These are phyloP conservation scores for Chionis minor DNA, from an alignment of 2,113 vertebrate species.

Conservation along the genomic window DNA sequence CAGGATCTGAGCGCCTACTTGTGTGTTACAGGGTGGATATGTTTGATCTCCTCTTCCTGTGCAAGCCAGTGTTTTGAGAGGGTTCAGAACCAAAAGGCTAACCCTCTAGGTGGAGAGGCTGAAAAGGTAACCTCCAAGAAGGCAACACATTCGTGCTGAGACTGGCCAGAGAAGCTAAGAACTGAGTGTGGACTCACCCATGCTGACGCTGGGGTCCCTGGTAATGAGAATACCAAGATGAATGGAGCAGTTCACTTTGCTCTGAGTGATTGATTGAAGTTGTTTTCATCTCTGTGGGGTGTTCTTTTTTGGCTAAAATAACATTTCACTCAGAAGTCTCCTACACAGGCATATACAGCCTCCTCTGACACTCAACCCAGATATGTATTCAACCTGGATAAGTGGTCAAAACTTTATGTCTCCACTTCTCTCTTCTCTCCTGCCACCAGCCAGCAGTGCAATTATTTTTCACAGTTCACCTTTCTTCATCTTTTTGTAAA, in stretches of 20 bases:
- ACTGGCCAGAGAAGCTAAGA: not conserved
- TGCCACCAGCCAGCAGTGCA: not conserved
- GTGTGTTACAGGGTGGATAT: not conserved
- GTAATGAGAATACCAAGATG: not conserved
- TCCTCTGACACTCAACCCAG: not conserved
- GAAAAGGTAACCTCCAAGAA: not conserved
- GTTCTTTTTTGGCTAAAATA: constrained; percentile 10
- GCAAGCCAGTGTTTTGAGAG: not conserved
- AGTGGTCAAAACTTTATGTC: not conserved
- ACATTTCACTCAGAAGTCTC: not conserved
- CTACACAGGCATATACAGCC: not conserved
- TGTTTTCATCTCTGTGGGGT: constrained; percentile 35
- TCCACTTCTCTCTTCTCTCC: not conserved
- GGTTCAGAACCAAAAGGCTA: not conserved
- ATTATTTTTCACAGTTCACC: not conserved
- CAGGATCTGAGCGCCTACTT: not conserved
- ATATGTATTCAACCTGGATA: not conserved
- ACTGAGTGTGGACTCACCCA: not conserved
- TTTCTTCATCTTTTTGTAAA: not conserved
- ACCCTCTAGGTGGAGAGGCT: not conserved
- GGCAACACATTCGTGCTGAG: not conserved
- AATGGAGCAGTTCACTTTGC: not conserved
- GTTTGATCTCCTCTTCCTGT: not conserved
- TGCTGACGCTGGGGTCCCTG: not conserved
- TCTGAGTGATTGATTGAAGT: constrained; percentile 5